phyloP scores from a whole-genome alignment of 1,140 invertebrate species.

The Lutraria rhynchaena region DNA sequence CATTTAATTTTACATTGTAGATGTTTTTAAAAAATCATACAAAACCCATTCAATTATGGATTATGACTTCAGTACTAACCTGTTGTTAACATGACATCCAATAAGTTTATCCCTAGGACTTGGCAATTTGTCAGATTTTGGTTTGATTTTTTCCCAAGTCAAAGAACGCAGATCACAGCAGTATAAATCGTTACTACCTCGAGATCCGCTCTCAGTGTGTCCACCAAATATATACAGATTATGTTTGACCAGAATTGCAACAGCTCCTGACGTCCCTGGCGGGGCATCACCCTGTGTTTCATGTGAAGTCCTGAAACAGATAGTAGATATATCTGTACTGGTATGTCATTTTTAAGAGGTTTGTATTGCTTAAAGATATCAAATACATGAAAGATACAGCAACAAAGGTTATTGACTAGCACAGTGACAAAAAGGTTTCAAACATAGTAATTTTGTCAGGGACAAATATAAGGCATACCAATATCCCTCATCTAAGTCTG shows the following conservation, averaged over 20 bases:
- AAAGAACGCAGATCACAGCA: constrained; percentile 78
- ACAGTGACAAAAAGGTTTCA: not conserved
- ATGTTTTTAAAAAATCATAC: no score
- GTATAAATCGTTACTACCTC: constrained; percentile 76
- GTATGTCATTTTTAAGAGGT: no score
- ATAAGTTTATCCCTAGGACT: constrained; percentile 82
- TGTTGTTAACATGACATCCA: constrained; percentile 80
- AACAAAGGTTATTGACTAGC: not conserved
- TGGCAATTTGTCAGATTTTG: constrained; percentile 62
- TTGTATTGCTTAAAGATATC: no score
- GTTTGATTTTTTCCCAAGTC: constrained; percentile 74
- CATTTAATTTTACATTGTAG: no score
- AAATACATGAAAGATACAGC: not conserved
- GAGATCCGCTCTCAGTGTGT: constrained; percentile 71
- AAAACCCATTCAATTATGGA: no score
- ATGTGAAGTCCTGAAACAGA: constrained; percentile 63
- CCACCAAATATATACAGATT: constrained; percentile 83
- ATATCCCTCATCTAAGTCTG: constrained; percentile 77
- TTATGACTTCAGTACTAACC: no score
- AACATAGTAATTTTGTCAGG: not conserved
- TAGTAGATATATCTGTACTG: no score
- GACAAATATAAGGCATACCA: not conserved
- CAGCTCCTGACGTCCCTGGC: constrained; percentile 79
- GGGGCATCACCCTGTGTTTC: constrained; percentile 69
- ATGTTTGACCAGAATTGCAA: constrained; percentile 76